Evolutionary conservation across 2,797 vertebrate species (phyloP).

Genomic region (Pseudocheirus occidentalis): DNA sequence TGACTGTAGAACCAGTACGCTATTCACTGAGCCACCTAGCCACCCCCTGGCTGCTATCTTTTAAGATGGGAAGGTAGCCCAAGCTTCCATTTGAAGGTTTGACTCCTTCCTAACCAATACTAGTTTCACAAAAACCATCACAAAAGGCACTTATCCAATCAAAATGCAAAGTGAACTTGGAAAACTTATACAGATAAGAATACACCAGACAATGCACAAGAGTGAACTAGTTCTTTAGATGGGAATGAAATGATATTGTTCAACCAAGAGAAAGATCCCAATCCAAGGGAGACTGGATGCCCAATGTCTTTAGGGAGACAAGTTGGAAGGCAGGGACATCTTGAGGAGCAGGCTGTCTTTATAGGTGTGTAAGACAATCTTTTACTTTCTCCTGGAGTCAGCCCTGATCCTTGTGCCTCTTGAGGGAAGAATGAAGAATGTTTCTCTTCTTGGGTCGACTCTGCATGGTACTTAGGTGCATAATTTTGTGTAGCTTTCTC

Average conservation of each 20-base stretch:
- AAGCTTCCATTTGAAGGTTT: not conserved
- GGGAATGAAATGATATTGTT: not conserved
- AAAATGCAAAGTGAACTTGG: not conserved
- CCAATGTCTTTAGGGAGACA: too few species aligned
- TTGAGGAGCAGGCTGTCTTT: too few species aligned
- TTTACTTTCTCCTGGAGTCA: too few species aligned
- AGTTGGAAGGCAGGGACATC: too few species aligned
- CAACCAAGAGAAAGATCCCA: too few species aligned
- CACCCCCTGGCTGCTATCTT: too few species aligned
- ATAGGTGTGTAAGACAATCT: too few species aligned
- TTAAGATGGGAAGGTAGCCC: not conserved
- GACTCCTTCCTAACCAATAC: not conserved
- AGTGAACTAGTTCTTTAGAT: not conserved
- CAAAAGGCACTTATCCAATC: not conserved
- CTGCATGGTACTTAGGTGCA: not conserved
- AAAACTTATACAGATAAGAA: not conserved
- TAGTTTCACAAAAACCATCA: not conserved
- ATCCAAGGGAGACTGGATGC: too few species aligned
- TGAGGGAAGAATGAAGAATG: not conserved
- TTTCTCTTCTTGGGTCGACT: not conserved
- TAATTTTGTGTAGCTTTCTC: not conserved
- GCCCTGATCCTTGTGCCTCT: too few species aligned
- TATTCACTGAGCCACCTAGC: too few species aligned
- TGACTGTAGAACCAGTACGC: too few species aligned
- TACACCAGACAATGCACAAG: not conserved